phyloP scores from a whole-genome alignment of 2,113 vertebrate genomes.

The Nycticorax nycticorax region DNA sequence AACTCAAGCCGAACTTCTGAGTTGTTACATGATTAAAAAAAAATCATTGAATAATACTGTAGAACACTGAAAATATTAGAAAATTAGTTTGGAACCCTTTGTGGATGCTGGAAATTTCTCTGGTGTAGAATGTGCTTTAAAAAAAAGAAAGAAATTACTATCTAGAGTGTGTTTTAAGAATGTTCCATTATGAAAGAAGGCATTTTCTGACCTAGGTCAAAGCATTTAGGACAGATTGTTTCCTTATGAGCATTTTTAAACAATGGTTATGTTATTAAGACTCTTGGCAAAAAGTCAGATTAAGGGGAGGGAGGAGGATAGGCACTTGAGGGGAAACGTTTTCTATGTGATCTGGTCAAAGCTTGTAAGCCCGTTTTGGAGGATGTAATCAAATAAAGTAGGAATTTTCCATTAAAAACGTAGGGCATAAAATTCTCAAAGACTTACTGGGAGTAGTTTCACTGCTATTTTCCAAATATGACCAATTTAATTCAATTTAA shows the following conservation, averaged over 20 bases:
- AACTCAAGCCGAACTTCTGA: background rate
- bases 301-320: background rate
- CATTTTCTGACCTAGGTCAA: constrained; percentile 63
- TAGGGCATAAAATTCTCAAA: background rate
- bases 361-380: background rate
- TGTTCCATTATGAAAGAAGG: background rate
- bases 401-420: background rate
- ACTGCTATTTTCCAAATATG: background rate
- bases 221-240: constrained; percentile 59
- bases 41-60: background rate
- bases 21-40: background rate
- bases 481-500: background rate
- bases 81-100: background rate
- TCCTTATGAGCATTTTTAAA: constrained; percentile 62
- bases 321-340: background rate
- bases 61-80: background rate
- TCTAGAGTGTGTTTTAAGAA: background rate
- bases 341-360: background rate
- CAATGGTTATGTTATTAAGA: constrained; percentile 60
- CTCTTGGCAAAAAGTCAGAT: constrained; percentile 52
- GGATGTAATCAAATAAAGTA: background rate
- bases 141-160: background rate
- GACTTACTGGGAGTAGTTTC: background rate
- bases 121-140: background rate
- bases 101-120: background rate